These are phyloP conservation scores for Bactericera cockerelli DNA, from an alignment of 1,140 invertebrate species.

Conservation along the genomic window DNA sequence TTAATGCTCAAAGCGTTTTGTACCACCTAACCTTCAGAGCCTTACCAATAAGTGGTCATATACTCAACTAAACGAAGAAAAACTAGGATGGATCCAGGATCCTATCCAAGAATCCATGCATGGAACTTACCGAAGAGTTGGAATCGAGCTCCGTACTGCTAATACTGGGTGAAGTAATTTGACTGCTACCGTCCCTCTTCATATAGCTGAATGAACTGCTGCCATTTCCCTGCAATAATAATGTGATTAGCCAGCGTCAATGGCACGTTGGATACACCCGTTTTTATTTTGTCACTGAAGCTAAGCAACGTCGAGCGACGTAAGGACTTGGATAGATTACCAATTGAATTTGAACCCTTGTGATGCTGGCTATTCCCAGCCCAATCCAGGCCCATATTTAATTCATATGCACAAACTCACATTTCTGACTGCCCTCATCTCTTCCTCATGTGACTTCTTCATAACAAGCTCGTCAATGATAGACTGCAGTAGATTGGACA, in stretches of 20 bases:
- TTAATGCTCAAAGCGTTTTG: no score
- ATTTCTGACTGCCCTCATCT: conserved; percentile 27
- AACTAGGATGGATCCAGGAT: no score
- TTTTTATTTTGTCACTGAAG: no score
- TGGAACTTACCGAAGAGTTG: conserved; percentile 15
- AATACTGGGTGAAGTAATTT: conserved; percentile 23
- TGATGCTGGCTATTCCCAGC: not conserved
- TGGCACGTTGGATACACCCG: no score
- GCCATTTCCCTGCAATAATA: conserved; percentile 21
- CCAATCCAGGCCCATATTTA: conserved; percentile 5
- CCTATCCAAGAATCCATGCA: no score
- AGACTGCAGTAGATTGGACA: conserved; percentile 84
- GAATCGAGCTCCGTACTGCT: conserved; percentile 18
- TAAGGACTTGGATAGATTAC: no score
- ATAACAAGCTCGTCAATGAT: conserved; percentile 88
- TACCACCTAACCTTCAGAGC: no score
- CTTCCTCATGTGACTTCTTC: conserved; percentile 44
- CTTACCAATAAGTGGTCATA: no score
- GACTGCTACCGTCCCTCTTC: conserved; percentile 37
- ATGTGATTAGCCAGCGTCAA: no score
- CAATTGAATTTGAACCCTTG: no score
- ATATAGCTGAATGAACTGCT: conserved; percentile 34
- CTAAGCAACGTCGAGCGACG: no score
- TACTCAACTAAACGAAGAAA: no score
- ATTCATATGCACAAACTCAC: conserved; percentile 23